Evolutionary conservation across 2,888 invertebrate genomes (phyloP).

Genomic region (Mystacides longicornis): DNA sequence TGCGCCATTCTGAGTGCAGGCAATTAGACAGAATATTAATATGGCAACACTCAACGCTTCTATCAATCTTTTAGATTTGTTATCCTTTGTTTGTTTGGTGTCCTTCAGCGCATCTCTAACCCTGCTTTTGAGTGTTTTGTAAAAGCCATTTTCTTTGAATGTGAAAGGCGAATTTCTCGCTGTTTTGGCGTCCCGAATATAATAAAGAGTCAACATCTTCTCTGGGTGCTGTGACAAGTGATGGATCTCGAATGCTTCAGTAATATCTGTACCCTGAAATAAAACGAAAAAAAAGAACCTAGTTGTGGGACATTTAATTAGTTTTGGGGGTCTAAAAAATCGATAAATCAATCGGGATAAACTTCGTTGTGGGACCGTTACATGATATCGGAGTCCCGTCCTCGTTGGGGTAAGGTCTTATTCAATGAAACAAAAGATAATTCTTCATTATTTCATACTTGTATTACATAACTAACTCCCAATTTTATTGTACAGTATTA

Average conservation of each 20-base stretch:
- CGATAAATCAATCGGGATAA: too few species aligned
- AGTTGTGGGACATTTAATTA: not conserved
- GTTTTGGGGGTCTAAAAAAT: too few species aligned
- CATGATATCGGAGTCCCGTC: too few species aligned
- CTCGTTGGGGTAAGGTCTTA: too few species aligned
- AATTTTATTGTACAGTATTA: too few species aligned
- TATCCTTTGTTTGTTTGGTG: conserved; percentile 38
- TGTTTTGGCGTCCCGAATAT: conserved; percentile 53
- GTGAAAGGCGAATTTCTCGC: conserved; percentile 66
- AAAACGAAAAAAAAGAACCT: not conserved
- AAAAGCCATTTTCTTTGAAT: conserved; percentile 68
- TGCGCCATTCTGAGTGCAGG: conserved; percentile 28
- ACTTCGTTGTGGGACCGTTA: too few species aligned
- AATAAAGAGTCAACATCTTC: conserved; percentile 55
- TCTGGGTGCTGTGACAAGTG: conserved; percentile 55
- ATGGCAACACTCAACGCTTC: conserved; percentile 31
- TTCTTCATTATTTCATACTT: too few species aligned
- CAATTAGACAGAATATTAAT: conserved; percentile 8
- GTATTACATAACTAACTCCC: too few species aligned
- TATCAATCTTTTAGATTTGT: conserved; percentile 34
- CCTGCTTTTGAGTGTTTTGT: conserved; percentile 57
- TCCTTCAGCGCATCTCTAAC: conserved; percentile 50
- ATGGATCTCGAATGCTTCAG: conserved; percentile 70
- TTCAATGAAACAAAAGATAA: too few species aligned
- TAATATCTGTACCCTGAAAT: conserved; percentile 65